Evolutionary conservation across 1,140 invertebrate genomes (phyloP).

Genomic region (Anoplolepis gracilipes): DNA sequence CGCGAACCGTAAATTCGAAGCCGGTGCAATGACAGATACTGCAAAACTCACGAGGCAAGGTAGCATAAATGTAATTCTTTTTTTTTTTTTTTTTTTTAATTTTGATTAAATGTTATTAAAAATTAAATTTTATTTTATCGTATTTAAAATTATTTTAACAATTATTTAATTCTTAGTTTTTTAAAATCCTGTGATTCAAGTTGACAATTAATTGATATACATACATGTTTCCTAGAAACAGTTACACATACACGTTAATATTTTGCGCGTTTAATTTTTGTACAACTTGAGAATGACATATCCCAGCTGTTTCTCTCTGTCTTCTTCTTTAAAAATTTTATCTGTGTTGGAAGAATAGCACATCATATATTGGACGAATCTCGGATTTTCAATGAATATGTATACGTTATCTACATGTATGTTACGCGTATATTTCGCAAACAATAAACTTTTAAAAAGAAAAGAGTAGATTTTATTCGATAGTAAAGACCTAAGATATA

Average conservation of each 20-base stretch:
- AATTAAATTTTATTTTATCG: background rate
- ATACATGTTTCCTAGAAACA: background rate
- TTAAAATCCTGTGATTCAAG: background rate
- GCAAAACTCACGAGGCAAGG: background rate
- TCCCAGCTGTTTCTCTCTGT: background rate
- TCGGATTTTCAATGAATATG: background rate
- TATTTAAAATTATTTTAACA: conserved; percentile 3
- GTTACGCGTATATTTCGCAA: conserved; percentile 8
- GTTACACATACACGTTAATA: no score
- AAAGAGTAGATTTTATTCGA: conserved; percentile 40
- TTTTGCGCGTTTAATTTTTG: background rate
- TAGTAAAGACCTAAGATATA: conserved; percentile 47
- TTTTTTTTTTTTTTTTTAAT: background rate
- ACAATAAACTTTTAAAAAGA: conserved; percentile 25
- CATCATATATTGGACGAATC: background rate
- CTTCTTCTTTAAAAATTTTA: background rate
- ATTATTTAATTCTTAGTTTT: background rate
- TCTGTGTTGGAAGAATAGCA: background rate
- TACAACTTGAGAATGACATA: conserved; percentile 5
- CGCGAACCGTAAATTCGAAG: background rate
- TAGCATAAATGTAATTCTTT: conserved; percentile 19
- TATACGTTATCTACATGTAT: background rate
- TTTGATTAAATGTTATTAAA: background rate
- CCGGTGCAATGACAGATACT: background rate
- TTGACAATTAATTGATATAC: background rate